Percentiles rank a stretch among this genome's conserved stretches.
phyloP scores from a whole-genome alignment of 2,113 vertebrate species.

The Nerophis lumbriciformis region DNA sequence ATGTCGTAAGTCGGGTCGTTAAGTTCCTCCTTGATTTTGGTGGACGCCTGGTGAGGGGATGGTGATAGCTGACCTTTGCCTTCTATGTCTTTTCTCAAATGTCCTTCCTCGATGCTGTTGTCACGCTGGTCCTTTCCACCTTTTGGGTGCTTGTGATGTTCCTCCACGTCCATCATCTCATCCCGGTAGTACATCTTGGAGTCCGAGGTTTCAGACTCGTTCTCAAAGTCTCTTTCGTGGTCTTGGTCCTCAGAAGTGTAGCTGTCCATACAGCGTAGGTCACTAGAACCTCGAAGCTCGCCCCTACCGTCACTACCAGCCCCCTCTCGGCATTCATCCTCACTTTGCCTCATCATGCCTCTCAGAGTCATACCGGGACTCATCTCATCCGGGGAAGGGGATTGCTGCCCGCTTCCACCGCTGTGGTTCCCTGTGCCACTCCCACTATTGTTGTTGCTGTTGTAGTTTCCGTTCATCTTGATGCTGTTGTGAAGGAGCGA shows the following conservation, averaged over 20 bases:
- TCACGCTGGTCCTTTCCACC: constrained; percentile 60
- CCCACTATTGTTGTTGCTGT: constrained; percentile 82
- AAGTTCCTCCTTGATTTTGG: constrained; percentile 97
- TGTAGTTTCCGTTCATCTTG: constrained; percentile 79
- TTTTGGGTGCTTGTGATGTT: constrained; percentile 63
- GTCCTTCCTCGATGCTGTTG: constrained; percentile 54
- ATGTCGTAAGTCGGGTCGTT: constrained; percentile 96
- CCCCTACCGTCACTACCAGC: constrained; percentile 70
- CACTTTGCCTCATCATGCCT: constrained; percentile 84
- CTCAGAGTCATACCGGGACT: constrained; percentile 87
- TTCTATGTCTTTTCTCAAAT: constrained; percentile 75
- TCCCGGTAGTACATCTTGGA: constrained; percentile 84
- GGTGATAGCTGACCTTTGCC: constrained; percentile 80
- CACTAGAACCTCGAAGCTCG: constrained; percentile 68
- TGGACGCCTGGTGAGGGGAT: constrained; percentile 81
- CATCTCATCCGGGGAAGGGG: constrained; percentile 93
- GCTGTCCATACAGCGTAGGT: constrained; percentile 88
- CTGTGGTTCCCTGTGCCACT: constrained; percentile 82
- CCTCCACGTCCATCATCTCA: constrained; percentile 89
- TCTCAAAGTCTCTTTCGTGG: constrained; percentile 95
- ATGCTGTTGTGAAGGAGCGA: constrained; percentile 64
- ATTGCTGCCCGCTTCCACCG: constrained; percentile 85
- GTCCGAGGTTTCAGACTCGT: constrained; percentile 94
- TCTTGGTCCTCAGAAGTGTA: constrained; percentile 98
- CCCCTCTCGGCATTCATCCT: constrained; percentile 75